Evolutionary conservation across 2,888 invertebrate genomes (phyloP), one percentile per base, ranked within the genome.

Genomic region (Octodonta nipae): DNA sequence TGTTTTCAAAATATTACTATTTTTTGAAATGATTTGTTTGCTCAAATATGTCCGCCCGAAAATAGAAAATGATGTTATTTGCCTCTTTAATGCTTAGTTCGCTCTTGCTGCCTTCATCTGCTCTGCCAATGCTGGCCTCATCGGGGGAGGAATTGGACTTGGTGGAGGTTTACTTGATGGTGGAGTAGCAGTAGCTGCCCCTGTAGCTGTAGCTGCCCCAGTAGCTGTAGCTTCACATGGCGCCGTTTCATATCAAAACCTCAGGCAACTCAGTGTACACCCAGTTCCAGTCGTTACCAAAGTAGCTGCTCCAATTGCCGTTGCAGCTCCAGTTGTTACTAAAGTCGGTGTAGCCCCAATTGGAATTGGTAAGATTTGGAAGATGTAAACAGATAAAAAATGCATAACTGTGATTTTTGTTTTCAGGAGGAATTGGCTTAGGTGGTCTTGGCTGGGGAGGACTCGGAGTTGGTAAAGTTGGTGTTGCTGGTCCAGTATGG

Each of bases 191-290:
- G 32, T 24, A 15, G 24, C 26, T 24, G 32, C 6, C 8, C 12
- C 27, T 4, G 13, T 13, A 27, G 27, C 27, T 12, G 27, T 13
- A 27, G 13, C 22, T 22, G 22, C 22, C 11, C 22, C 22, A n/a
- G 22, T 22, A 22, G 22, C 22, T 22, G 22, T 22, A 2, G 22
- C 22, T 11, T 22, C 22, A 3, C 22, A 22, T 4, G 22, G 22
- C 22, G 22, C 22, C 3, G 22, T 22, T 11, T 22, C 22, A n/a
- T 22, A 22, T 22, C 22, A 22, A 22, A 22, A 22, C 22, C 11
- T 10, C 22, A 22, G 11, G 10, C 22, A 22, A 4, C 22, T 22
- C 22, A 22, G 22, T 11, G 3, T 22, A 22, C 22, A 22, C 4
- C 22, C 22, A n/a, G 11, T 11, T 2, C 22, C 22, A 3, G 22